Base-by-base conservation (phyloP, 1,140 invertebrate genomes). In the Ooceraea biroi region DNA sequence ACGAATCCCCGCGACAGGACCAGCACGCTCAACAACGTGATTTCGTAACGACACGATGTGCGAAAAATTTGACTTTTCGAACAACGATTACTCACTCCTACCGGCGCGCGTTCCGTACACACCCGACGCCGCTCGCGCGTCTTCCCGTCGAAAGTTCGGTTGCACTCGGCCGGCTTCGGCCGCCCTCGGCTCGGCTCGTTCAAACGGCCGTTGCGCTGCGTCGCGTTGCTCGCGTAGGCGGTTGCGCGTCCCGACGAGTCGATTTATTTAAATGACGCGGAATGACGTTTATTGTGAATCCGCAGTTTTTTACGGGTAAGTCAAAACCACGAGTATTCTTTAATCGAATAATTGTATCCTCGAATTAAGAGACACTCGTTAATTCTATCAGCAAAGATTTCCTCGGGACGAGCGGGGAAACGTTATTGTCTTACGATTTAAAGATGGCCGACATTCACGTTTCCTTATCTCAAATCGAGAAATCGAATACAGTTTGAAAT, bases 101-200 rank as follows among this genome's bases (percentile, higher is more conserved):
- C 76, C 76, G 50, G 76, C 65, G 76, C 76, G 65, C 76, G 50
- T 7, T 80, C 25, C 76, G 19, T 80, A 80, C 76, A 80, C 76
- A 80, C 76, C 76, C 76, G 76, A 80, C 65, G 76, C 76, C 76
- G 76, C 76, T 80, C 76, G 76, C 76, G 46, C 73, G 73, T 36
- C 73, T 36, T 69, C 63, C 1, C 48, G 19, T n/a, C n/a, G n/a
- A 55, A 10, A 22, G 52, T 22, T 55, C 72, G 36, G 72, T 25
- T 17, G 19, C 14, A 27, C 12, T 72, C 68, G 68, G 57, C 41
- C 25, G 17, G 7, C 7, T 14, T 36, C 73, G 73, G 58, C n/a
- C 3, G n/a, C n/a, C 11, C 25, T 44, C 72, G 72, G 30, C 8
- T 7, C 8, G 3, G 3, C 8, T 48, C 27, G 69, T 36, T 36